Evolutionary conservation across 2,113 vertebrate genomes (phyloP).

Genomic region (Cavia porcellus): DNA sequence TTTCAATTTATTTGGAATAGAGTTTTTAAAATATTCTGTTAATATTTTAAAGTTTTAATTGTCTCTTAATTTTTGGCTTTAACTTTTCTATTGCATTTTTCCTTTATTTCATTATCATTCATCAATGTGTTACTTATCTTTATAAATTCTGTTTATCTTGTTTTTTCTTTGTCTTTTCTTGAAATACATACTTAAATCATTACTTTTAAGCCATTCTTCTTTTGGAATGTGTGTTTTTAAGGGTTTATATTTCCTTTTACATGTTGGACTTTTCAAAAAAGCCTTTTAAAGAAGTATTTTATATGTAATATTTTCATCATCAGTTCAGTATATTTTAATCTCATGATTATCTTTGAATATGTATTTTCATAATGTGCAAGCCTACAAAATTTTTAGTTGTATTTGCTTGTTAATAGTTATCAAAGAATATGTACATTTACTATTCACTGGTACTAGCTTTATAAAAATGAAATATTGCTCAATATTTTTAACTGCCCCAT

Average conservation of each 20-base stretch:
- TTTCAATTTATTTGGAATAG: constrained; percentile 33
- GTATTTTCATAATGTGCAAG: not conserved
- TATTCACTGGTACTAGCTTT: not conserved
- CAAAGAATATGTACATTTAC: not conserved
- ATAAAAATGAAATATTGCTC: not conserved
- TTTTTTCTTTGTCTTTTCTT: constrained; percentile 4
- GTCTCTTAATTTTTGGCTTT: constrained; percentile 8
- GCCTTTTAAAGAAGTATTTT: not conserved
- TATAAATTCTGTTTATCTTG: not conserved
- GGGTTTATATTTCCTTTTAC: not conserved
- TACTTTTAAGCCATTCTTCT: not conserved
- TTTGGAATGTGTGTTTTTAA: not conserved
- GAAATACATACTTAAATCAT: not conserved
- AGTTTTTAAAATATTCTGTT: not conserved
- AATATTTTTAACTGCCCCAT: not conserved
- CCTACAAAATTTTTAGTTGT: not conserved
- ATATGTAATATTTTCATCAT: not conserved
- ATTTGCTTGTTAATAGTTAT: not conserved
- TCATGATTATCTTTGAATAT: not conserved
- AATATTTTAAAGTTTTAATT: not conserved
- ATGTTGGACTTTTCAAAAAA: not conserved
- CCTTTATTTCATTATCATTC: not conserved
- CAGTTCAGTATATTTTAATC: not conserved
- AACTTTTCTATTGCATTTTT: not conserved
- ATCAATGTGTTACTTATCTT: not conserved